phyloP scores from a whole-genome alignment of 2,113 vertebrate genomes.

The Nycticebus coucang region DNA sequence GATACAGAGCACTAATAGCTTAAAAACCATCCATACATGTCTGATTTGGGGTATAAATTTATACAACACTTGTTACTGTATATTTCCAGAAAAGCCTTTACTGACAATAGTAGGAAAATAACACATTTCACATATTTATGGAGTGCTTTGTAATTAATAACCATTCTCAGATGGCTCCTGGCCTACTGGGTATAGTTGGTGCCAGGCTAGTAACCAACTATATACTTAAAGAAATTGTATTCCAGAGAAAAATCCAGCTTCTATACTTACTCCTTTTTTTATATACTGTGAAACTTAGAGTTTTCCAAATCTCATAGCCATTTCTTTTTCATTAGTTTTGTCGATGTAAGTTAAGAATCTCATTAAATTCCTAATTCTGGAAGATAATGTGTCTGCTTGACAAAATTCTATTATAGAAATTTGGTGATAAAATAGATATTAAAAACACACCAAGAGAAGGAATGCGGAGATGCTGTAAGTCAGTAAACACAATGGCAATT shows the following conservation, averaged over 20 bases:
- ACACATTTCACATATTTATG: not conserved
- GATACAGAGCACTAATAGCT: not conserved
- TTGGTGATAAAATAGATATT: not conserved
- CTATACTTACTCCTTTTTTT: not conserved
- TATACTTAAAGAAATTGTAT: not conserved
- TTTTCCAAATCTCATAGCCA: not conserved
- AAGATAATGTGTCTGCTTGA: not conserved
- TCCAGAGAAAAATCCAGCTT: not conserved
- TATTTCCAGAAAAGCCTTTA: not conserved
- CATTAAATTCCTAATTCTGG: not conserved
- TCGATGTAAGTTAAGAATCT: not conserved
- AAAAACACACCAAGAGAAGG: not conserved
- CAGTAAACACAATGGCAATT: not conserved
- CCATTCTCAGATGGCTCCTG: not conserved
- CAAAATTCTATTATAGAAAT: not conserved
- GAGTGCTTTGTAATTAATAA: not conserved
- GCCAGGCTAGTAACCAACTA: not conserved
- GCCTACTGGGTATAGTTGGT: not conserved
- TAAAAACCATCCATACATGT: not conserved
- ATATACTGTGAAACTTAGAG: not conserved
- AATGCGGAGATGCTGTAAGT: not conserved
- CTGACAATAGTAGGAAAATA: not conserved
- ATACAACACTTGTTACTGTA: not conserved
- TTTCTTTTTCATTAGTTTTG: not conserved
- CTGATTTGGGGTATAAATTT: not conserved